These are phyloP conservation scores for Thelaira solivaga DNA, from an alignment of 2,888 invertebrate species.

Conservation along the genomic window DNA sequence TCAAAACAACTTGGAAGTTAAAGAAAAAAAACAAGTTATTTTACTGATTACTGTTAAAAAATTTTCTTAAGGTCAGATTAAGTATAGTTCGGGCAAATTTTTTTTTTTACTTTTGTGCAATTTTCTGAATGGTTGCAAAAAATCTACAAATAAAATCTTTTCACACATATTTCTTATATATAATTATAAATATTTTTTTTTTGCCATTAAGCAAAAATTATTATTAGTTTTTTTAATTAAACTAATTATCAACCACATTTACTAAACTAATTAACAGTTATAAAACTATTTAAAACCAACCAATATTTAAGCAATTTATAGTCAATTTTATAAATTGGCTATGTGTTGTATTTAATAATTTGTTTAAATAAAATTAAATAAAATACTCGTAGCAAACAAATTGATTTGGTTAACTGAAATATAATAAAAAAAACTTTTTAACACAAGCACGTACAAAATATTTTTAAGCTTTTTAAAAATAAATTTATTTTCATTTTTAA, in stretches of 20 bases:
- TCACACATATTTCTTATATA: background rate
- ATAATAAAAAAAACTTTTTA: too few species aligned
- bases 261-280: background rate
- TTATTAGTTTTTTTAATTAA: background rate
- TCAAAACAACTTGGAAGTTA: too few species aligned
- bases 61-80: too few species aligned
- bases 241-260: background rate
- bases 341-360: background rate
- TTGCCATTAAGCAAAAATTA: background rate
- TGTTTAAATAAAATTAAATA: background rate
- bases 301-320: background rate
- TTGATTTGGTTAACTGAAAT: background rate
- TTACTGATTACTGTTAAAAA: too few species aligned
- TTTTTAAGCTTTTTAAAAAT: background rate
- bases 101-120: too few species aligned
- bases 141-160: too few species aligned
- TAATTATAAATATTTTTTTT: background rate
- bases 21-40: too few species aligned
- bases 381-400: background rate
- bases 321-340: background rate
- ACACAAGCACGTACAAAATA: too few species aligned
- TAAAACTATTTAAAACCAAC: background rate
- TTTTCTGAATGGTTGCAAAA: too few species aligned
- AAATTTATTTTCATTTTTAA: slow-evolving; percentile 13
- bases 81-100: too few species aligned